Percentiles rank a stretch among this genome's conserved stretches.
Evolutionary conservation across 1,140 invertebrate species (phyloP).

Genomic region (Drosophila subobscura): DNA sequence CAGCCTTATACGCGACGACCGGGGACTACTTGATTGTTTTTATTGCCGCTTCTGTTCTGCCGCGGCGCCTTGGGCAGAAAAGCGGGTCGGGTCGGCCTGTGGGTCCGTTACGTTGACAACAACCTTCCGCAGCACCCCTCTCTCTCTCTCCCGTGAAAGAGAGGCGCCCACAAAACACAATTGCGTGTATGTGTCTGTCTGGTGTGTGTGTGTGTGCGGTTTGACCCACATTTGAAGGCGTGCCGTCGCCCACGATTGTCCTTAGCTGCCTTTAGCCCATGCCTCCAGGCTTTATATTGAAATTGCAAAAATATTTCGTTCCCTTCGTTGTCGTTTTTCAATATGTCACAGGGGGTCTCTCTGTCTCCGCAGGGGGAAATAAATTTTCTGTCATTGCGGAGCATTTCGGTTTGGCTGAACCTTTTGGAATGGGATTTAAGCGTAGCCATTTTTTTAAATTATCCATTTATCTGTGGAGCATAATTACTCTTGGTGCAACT

Average conservation of each 20-base stretch:
- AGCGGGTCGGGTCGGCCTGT: conserved; percentile 33
- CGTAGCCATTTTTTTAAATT: too few species aligned
- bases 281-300: conserved; percentile 72
- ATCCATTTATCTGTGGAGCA: too few species aligned
- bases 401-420: too few species aligned
- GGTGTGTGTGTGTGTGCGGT: conserved; percentile 24
- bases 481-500: too few species aligned
- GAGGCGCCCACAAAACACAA: conserved; percentile 36
- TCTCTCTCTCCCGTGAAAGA: too few species aligned
- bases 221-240: conserved; percentile 75
- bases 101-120: conserved; percentile 78
- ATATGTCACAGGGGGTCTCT: conserved; percentile 43
- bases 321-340: conserved; percentile 43
- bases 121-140: conserved; percentile 1
- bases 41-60: conserved; percentile 36
- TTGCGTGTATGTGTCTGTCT: conserved; percentile 8
- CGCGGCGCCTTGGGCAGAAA: conserved; percentile 61
- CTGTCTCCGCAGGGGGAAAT: conserved; percentile 8
- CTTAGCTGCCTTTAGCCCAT: conserved; percentile 34
- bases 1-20: conserved; percentile 31
- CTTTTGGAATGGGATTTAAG: too few species aligned
- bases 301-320: conserved; percentile 61
- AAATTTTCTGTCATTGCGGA: too few species aligned
- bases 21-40: conserved; percentile 30
- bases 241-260: conserved; percentile 51